These are phyloP conservation scores for Eupithecia pulchellata DNA, from an alignment of 2,888 invertebrate genomes.

Conservation along the genomic window DNA sequence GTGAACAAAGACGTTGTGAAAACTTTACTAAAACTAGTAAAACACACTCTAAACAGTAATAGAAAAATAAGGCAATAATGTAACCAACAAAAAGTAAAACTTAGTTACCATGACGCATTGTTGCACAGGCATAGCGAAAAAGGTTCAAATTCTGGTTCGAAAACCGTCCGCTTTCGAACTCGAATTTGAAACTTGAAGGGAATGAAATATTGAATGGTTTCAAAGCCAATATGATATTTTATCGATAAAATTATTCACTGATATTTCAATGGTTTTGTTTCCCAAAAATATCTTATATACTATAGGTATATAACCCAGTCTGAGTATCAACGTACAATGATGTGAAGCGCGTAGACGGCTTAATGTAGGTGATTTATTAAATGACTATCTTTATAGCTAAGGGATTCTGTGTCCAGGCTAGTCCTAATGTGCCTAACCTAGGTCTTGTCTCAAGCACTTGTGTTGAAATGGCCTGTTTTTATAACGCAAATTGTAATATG, in stretches of 20 bases:
- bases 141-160: background rate
- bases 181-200: no score
- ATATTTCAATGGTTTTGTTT: background rate
- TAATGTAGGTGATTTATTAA: background rate
- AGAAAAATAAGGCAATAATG: background rate
- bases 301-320: background rate
- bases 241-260: background rate
- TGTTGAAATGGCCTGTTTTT: background rate
- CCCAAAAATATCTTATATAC: background rate
- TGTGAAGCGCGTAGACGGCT: background rate
- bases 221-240: no score
- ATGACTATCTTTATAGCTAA: slow-evolving; percentile 1
- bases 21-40: background rate
- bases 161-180: no score
- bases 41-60: no score
- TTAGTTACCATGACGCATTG: background rate
- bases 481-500: background rate
- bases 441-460: background rate
- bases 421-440: background rate
- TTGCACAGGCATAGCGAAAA: background rate
- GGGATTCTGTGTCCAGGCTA: background rate
- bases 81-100: background rate
- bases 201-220: no score
- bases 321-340: background rate
- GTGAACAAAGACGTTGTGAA: background rate